A percentile compares a stretch with the other conserved stretches of the same genome.
These are phyloP conservation scores for Nymphalis c-album DNA, from an alignment of 2,888 invertebrate genomes.

Conservation along the genomic window DNA sequence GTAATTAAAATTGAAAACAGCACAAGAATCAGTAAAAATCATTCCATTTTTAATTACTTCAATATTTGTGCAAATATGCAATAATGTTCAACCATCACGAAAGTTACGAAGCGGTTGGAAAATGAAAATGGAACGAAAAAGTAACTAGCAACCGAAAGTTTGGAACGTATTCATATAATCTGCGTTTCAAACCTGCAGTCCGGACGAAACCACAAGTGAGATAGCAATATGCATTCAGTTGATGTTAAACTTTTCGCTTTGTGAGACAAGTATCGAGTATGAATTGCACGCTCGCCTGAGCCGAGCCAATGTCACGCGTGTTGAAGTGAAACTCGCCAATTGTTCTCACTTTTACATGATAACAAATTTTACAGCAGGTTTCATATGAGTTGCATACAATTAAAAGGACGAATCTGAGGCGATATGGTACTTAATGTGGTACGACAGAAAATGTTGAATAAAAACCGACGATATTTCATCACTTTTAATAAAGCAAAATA, in stretches of 20 bases:
- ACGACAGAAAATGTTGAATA: too few relatives aligned
- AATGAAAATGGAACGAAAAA: conserved; percentile 10
- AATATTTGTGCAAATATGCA: not conserved
- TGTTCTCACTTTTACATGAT: conserved; percentile 6
- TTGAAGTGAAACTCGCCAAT: conserved; percentile 19
- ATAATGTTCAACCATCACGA: not conserved
- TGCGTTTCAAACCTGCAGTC: conserved; percentile 17
- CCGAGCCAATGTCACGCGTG: conserved; percentile 17
- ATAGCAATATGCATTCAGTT: conserved; percentile 29
- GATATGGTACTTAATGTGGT: too few relatives aligned
- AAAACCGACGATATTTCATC: too few relatives aligned
- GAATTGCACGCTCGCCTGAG: conserved; percentile 19
- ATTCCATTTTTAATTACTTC: not conserved
- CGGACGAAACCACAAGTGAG: conserved; percentile 15
- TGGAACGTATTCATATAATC: conserved; percentile 11
- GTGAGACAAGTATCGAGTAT: conserved; percentile 22
- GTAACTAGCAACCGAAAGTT: conserved; percentile 2
- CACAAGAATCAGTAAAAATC: not conserved
- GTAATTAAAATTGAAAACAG: too few relatives aligned
- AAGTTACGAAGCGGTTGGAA: not conserved
- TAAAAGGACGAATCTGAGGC: too few relatives aligned
- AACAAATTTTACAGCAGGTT: not conserved
- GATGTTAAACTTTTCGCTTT: conserved; percentile 24
- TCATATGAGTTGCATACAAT: too few relatives aligned
- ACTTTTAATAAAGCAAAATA: too few relatives aligned